phyloP scores from a whole-genome alignment of 2,888 invertebrate species.

The Hemithea aestivaria region DNA sequence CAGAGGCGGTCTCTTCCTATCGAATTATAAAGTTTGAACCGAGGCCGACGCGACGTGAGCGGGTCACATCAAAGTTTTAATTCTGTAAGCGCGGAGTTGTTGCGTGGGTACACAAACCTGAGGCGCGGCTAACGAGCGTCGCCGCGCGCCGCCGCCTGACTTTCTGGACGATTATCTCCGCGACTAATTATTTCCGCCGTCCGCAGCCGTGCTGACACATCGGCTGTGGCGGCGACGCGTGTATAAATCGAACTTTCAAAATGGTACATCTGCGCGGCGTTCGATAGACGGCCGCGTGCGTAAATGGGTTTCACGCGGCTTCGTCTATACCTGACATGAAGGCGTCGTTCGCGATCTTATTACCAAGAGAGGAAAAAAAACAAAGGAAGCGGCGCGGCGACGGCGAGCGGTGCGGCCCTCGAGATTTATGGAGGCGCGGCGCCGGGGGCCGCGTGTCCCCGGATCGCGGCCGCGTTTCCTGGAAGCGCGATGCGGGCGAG shows the following conservation, averaged over 20 bases:
- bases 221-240: constrained; percentile 15
- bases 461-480: constrained; percentile 51
- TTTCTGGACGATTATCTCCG: constrained; percentile 52
- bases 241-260: constrained; percentile 27
- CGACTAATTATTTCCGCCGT: constrained; percentile 62
- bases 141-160: constrained; percentile 27
- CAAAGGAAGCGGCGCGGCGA: constrained; percentile 61
- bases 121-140: constrained; percentile 27
- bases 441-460: constrained; percentile 58
- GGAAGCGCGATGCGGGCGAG: constrained; percentile 63
- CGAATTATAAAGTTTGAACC: constrained; percentile 29
- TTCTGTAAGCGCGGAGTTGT: constrained; percentile 32
- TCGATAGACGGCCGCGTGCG: constrained; percentile 43
- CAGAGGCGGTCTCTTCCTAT: constrained; percentile 11
- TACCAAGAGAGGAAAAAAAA: constrained; percentile 57
- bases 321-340: constrained; percentile 65
- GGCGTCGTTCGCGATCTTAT: constrained; percentile 67
- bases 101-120: constrained; percentile 21
- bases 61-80: constrained; percentile 33
- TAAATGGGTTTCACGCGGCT: constrained; percentile 29
- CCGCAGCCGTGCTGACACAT: constrained; percentile 33
- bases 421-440: constrained; percentile 73
- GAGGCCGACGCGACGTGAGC: constrained; percentile 25
- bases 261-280: constrained; percentile 45
- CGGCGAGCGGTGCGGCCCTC: constrained; percentile 38